phyloP scores from a whole-genome alignment of 2,797 vertebrate species.

The Acrossocheilus wenchowensis region DNA sequence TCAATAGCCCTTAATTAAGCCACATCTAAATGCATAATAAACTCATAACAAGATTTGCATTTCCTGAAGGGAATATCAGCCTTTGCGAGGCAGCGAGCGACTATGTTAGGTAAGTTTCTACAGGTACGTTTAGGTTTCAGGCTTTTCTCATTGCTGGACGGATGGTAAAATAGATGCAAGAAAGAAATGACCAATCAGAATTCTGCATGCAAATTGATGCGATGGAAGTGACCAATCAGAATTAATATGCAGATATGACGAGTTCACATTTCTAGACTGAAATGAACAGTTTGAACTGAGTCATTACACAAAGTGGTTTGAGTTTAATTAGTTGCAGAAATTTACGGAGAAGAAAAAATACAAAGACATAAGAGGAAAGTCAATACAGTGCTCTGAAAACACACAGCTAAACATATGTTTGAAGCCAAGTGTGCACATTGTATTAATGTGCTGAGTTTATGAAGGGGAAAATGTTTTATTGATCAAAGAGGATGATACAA shows the following conservation, averaged over 20 bases:
- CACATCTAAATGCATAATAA: slow-evolving; percentile 35
- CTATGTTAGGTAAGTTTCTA: background rate
- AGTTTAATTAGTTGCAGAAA: background rate
- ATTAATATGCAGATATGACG: background rate
- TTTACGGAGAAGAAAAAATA: background rate
- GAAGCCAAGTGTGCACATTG: slow-evolving; percentile 29
- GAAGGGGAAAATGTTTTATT: slow-evolving; percentile 65
- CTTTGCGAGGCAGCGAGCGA: background rate
- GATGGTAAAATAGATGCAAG: background rate
- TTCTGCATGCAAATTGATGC: too few relatives aligned
- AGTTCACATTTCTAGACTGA: background rate
- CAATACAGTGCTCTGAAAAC: background rate
- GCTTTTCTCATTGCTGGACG: background rate
- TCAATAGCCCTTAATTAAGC: slow-evolving; percentile 56
- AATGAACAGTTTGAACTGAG: background rate
- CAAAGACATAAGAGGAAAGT: background rate
- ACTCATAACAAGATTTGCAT: background rate
- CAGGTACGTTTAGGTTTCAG: background rate
- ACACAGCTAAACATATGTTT: slow-evolving; percentile 22
- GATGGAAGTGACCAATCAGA: background rate
- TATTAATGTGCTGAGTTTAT: slow-evolving; percentile 45
- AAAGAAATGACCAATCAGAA: background rate
- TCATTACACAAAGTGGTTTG: background rate
- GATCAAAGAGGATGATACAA: slow-evolving; percentile 70
- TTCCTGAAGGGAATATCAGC: background rate